Base-by-base conservation (phyloP, 2,888 invertebrate species). In the Amblyteles armatorius region DNA sequence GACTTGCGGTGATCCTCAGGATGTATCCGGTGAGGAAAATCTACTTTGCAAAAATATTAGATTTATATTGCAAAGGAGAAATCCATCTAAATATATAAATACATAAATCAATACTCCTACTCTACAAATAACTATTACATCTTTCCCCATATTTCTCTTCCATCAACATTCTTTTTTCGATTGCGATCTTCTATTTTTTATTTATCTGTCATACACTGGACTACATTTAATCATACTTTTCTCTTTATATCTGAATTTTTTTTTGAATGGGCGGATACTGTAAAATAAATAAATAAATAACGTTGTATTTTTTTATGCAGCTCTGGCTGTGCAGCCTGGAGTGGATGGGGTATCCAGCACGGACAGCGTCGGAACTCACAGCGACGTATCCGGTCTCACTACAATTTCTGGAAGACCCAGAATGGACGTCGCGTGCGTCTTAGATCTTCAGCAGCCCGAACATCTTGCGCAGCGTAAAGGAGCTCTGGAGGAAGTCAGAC, bases 341-440 rank as follows among this genome's bases (percentile, higher is more conserved):
- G 77, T 88, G 16, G 94, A 94, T 84, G 93, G 92, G 72, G 87
- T 92, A 36, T 93, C 92, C 2, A 93, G 92, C 87, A 96, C 96
- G 50, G 96, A 96, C 90, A 96, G 95, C 90, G 93, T 96, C 79
- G 96, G 96, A 63, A 96, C 96, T 40, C 95, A 95, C 89, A 96
- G 96, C 87, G 96, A 96, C 91, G 93, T 95, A 84, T 96, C 96
- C 40, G 95, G 93, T 60, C 94, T 94, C 82, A 95, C 95, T 44
- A 92, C 94, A 52, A 94, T 95, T 82, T 88, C 91, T 83, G 94
- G 94, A 44, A 94, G 96, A 88, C 96, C 96, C 33, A 95, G 96
- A 89, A 98, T 98, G 97, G 98, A 98, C 94, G 97, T 98, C 86
- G 98, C 97, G 74, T 98, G 98, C 94, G 97, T 98, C 87, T 95